Evolutionary conservation across 2,113 vertebrate species (phyloP).

Genomic region (Lota lota): DNA sequence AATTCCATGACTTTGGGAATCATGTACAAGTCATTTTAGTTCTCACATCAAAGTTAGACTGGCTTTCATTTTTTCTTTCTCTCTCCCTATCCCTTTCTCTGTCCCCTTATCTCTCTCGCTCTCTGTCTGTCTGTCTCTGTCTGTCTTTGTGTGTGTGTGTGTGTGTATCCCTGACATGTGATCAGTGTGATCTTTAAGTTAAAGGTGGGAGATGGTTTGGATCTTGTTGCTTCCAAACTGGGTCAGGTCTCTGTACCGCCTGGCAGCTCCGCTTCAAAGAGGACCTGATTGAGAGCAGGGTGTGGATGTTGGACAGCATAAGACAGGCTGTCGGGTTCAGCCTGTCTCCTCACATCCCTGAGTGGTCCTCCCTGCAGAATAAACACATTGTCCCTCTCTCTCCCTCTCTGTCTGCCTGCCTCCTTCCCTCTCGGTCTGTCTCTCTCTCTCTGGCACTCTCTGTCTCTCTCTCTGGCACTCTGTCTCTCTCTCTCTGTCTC

Average conservation of each 20-base stretch:
- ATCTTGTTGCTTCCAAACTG: not conserved
- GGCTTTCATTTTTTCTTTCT: not conserved
- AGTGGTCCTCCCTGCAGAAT: constrained; percentile 6
- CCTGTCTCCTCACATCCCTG: constrained; percentile 43
- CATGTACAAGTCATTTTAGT: constrained; percentile 22
- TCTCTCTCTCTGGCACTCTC: constrained; percentile 44
- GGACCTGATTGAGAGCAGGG: not conserved
- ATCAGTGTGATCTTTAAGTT: not conserved
- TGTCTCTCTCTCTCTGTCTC: too few species aligned
- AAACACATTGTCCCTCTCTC: not conserved
- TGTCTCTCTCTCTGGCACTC: not conserved
- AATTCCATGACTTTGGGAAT: constrained; percentile 25
- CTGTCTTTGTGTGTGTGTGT: not conserved
- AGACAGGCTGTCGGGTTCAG: constrained; percentile 35
- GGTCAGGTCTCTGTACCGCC: not conserved
- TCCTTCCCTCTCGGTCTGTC: constrained; percentile 26
- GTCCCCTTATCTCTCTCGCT: not conserved
- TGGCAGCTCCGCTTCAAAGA: constrained; percentile 35
- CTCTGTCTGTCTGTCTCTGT: not conserved
- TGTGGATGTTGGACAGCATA: not conserved
- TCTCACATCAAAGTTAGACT: constrained; percentile 10
- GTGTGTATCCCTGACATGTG: not conserved
- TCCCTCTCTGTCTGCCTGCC: constrained; percentile 4
- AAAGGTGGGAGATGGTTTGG: not conserved
- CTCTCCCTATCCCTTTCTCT: not conserved